Conservation (phyloP, 2,113 vertebrate genomes). For the Trachemys scripta region DNA sequence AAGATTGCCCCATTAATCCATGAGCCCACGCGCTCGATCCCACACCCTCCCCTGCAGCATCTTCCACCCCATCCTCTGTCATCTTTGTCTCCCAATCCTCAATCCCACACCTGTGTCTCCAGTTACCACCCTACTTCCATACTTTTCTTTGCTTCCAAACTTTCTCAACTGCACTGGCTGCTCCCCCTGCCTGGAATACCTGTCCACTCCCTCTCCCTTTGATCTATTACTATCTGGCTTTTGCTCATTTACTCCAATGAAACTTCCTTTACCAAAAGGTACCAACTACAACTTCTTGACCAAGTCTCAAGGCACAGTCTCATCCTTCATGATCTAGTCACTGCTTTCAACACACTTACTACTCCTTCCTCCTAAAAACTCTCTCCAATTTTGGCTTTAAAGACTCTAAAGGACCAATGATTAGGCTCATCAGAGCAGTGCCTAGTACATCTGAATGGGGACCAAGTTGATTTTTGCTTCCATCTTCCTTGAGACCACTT, state of each 20-base stretch:
- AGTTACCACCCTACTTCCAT: not conserved
- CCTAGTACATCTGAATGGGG: not conserved
- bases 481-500: not conserved
- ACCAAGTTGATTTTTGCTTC: not conserved
- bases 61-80: not conserved
- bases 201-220: not conserved
- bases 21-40: not conserved
- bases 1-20: not conserved
- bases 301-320: not conserved
- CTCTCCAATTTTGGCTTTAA: not conserved
- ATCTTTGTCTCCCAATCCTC: not conserved
- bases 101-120: fast-evolving
- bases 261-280: not conserved
- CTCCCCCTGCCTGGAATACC: not conserved
- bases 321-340: not conserved
- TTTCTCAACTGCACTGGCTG: not conserved
- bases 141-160: not conserved
- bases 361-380: not conserved
- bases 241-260: not conserved
- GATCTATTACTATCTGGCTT: not conserved
- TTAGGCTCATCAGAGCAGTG: not conserved
- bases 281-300: not conserved
- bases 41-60: not conserved
- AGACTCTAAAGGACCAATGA: not conserved
- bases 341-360: not conserved